Base-by-base conservation (phyloP, 1,140 invertebrate species). In the Trachymyrmex septentrionalis region DNA sequence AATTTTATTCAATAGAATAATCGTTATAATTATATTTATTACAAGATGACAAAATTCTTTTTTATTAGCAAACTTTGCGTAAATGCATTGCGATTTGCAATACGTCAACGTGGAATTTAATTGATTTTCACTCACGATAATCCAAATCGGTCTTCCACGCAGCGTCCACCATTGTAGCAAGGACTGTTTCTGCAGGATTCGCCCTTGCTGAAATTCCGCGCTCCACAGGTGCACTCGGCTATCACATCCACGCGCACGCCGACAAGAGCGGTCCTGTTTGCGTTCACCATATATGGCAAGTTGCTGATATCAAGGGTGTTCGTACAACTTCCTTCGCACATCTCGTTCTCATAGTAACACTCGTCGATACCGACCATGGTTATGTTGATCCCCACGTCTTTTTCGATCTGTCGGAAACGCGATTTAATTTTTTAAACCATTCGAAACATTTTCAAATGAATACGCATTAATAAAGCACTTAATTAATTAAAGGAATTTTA, bases 351-450 rank as follows among this genome's bases (percentile, higher is more conserved):
- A 93, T 99, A 98, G 44, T 99, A 95, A 94, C 99, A 99, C 95
- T 99, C 98, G 92, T 99, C 99, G 88, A 99, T 99, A 78, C 98
- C 98, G 3, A 99, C 98, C 98, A 99, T 99, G 4, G 98, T 98
- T 59, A 99, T 99, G 91, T 99, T 99, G 67, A 99, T 98, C 38
- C 98, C 99, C 10, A 99, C 97, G 87, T 98, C 97, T 90, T 97
- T 96, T 95, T 99, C 98, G 94, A 99, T 99, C 97, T 97, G 48
- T 55, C 16, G 27, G 9, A n/a, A n/a, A 57, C 21, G 14, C 38
- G n/a, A n/a, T 61, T 85, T 53, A 38, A 44, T 67, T 24, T 44
- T 44, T 44, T 44, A 44, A 44, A 10, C 9, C 9, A 38, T 38
- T 44, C 12, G 38, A 44, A 44, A 44, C 7, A 7, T 38, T 0